phyloP scores from a whole-genome alignment of 2,888 invertebrate species.

The Rhagonycha lutea region DNA sequence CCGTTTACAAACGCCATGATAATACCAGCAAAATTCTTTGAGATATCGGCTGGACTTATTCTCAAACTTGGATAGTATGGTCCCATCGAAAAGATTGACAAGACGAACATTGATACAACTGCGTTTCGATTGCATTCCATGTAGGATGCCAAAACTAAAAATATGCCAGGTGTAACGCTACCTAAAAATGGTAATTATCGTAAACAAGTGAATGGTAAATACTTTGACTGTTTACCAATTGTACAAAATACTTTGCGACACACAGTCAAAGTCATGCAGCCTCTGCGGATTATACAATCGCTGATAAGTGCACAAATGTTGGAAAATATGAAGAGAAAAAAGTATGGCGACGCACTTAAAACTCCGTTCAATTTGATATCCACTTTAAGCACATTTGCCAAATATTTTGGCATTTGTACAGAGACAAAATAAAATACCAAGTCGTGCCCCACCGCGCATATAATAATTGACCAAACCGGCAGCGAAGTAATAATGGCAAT shows the following conservation, averaged over 20 bases:
- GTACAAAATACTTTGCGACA: conserved; percentile 61
- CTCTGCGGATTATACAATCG: not conserved
- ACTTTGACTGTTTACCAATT: conserved; percentile 44
- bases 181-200: conserved; percentile 54
- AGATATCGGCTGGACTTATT: conserved; percentile 67
- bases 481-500: conserved; percentile 68
- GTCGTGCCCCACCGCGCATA: conserved; percentile 73
- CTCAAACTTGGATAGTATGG: conserved; percentile 71
- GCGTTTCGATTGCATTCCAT: conserved; percentile 61
- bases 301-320: not conserved
- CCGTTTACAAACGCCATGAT: conserved; percentile 68
- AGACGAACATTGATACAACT: conserved; percentile 60
- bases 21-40: conserved; percentile 67
- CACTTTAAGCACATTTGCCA: conserved; percentile 63
- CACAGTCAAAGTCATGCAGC: not conserved
- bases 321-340: not conserved
- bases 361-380: not conserved
- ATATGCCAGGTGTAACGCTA: conserved; percentile 64
- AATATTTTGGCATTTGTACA: conserved; percentile 71
- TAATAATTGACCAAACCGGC: conserved; percentile 74
- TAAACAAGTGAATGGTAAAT: not conserved
- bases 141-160: conserved; percentile 66
- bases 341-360: not conserved
- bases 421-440: conserved; percentile 75
- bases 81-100: conserved; percentile 69